Evolutionary conservation across 2,113 vertebrate genomes (phyloP), one percentile per base, ranked within the genome.

Genomic region (Dipodomys spectabilis): DNA sequence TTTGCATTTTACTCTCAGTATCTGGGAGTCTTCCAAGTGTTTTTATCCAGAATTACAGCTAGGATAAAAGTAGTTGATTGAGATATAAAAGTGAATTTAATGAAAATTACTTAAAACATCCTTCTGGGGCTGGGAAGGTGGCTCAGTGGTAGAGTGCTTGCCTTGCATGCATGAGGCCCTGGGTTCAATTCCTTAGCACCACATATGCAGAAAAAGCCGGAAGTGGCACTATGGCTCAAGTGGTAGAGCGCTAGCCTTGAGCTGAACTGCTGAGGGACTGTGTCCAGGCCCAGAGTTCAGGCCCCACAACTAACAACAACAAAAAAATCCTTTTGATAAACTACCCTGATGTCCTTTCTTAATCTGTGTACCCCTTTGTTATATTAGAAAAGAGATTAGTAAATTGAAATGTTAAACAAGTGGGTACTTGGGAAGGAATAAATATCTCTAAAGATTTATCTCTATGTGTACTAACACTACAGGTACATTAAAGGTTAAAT

Each of bases 1-100:
- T 93, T 64, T 60, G 15, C 2, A 57, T 91, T 95, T 86, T 94
- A 90, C 35, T 84, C 67, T 73, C 10, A 45, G 23, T 88, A 23
- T 39, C 8, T 86, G 62, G 69, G 19, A 79, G 30, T 18, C 71
- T 78, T 64, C 60, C 11, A 74, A 60, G 12, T 80, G 15, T 92
- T 39, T 39, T 39, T 4, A 39, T 39, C 39, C 39, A 39, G 39
- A 39, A 39, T 39, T 39, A 39, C 39, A 39, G 39, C 39, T 39
- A 39, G 39, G 39, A 39, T 87, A 86, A 84, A 94, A 69, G 81
- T 88, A 67, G 30, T 92, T 60, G 86, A 88, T 45, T 57, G 49
- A 18, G 35, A 32, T 73, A 53, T 7, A 82, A 75, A 95, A 95
- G 79, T 78, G 44, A 90, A 92, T 92, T 77, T 81, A 78, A 32